phyloP scores from a whole-genome alignment of 1,140 invertebrate genomes.

The Trissolcus basalis region DNA sequence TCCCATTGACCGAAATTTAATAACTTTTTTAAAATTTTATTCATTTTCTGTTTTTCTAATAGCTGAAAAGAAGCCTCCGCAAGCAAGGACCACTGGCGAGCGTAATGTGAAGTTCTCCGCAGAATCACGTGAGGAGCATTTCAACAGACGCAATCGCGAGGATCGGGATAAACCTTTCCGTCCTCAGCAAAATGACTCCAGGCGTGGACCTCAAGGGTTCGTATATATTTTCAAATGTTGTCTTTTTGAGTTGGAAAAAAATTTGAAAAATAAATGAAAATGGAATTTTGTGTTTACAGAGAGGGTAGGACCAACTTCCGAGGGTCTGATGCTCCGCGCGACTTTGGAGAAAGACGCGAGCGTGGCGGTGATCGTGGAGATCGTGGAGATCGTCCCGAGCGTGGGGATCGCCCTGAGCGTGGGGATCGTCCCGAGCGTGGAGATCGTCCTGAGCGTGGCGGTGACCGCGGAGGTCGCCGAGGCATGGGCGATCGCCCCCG shows the following conservation, averaged over 20 bases:
- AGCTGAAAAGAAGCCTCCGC: constrained; percentile 70
- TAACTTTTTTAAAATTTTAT: not conserved
- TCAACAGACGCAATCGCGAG: constrained; percentile 84
- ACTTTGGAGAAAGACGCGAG: constrained; percentile 65
- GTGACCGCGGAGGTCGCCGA: constrained; percentile 70
- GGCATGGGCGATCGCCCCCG: constrained; percentile 72
- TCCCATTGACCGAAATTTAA: no score
- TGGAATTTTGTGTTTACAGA: constrained; percentile 39
- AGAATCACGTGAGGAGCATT: constrained; percentile 83
- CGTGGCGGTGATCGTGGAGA: constrained; percentile 53
- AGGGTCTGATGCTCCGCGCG: constrained; percentile 61
- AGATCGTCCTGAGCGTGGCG: no score
- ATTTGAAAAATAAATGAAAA: constrained; percentile 3
- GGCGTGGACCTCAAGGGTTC: constrained; percentile 71
- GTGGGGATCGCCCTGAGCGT: constrained; percentile 71
- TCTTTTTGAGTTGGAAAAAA: constrained; percentile 1
- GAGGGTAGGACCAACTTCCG: constrained; percentile 66
- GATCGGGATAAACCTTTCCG: constrained; percentile 76
- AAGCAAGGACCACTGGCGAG: constrained; percentile 68
- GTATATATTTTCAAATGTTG: constrained; percentile 29
- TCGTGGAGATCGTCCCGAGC: constrained; percentile 63
- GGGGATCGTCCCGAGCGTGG: constrained; percentile 66
- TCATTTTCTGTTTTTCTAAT: constrained; percentile 16
- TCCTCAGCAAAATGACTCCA: constrained; percentile 65
- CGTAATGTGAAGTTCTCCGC: constrained; percentile 76